These are phyloP conservation scores for Troilus luridus DNA, from an alignment of 2,888 invertebrate genomes.

Conservation along the genomic window DNA sequence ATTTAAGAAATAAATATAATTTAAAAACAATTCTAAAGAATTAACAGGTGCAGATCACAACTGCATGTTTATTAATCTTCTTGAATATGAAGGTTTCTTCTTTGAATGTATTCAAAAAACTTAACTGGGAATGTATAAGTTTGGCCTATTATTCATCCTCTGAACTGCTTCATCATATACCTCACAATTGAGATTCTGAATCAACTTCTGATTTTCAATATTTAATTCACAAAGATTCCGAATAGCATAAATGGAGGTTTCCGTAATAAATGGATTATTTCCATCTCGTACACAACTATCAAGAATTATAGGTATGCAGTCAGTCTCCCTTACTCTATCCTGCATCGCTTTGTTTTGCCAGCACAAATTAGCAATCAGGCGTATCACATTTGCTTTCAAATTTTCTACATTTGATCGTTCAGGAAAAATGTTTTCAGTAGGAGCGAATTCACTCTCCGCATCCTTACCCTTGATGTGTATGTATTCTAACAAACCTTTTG, in stretches of 20 bases:
- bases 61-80: not conserved
- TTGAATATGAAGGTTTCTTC: not conserved
- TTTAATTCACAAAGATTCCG: conserved; percentile 50
- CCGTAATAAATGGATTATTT: conserved; percentile 54
- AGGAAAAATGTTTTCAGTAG: not conserved
- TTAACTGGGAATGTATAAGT: not conserved
- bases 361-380: conserved; percentile 55
- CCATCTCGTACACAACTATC: conserved; percentile 46
- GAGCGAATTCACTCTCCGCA: not conserved
- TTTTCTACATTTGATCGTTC: conserved; percentile 37
- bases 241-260: conserved; percentile 48
- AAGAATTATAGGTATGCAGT: conserved; percentile 45
- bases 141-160: not conserved
- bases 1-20: too few species aligned
- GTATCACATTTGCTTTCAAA: conserved; percentile 50
- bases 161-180: not conserved
- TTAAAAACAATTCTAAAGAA: not conserved
- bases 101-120: not conserved
- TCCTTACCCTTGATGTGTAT: conserved; percentile 21
- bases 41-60: not conserved
- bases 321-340: conserved; percentile 1
- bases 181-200: conserved; percentile 23
- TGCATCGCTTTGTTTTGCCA: conserved; percentile 37
- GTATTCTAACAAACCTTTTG: not conserved
- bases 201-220: conserved; percentile 45